These are phyloP conservation scores for Artemia sinica DNA, from an alignment of 2,888 invertebrate genomes.

Conservation along the genomic window DNA sequence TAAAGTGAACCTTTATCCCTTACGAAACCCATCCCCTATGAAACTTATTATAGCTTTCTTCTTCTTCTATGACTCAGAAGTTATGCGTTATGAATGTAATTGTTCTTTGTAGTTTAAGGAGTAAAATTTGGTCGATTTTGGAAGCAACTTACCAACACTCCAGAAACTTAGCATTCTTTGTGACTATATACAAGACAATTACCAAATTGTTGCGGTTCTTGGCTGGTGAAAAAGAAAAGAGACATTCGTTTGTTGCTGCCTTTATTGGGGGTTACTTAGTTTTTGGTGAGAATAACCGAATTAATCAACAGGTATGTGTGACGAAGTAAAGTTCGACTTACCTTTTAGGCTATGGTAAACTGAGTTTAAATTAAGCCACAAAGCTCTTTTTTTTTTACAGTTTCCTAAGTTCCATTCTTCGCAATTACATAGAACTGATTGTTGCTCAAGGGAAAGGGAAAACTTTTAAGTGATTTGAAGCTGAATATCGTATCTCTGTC, in stretches of 20 bases:
- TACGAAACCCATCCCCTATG: too few relatives aligned
- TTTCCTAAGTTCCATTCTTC: constrained; percentile 21
- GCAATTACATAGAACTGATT: neutral
- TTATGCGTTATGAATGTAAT: too few relatives aligned
- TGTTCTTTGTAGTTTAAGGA: constrained; percentile 26
- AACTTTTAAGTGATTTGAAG: too few relatives aligned
- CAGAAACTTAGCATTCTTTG: constrained; percentile 32
- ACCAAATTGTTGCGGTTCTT: constrained; percentile 26
- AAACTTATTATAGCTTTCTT: too few relatives aligned
- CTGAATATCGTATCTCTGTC: too few relatives aligned
- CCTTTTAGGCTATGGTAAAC: constrained; percentile 13
- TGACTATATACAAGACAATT: constrained; percentile 31
- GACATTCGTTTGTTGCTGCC: constrained; percentile 31
- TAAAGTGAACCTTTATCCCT: too few relatives aligned
- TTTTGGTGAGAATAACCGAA: constrained; percentile 33
- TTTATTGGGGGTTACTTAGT: constrained; percentile 32
- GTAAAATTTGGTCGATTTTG: constrained; percentile 29
- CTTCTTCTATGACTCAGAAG: too few relatives aligned
- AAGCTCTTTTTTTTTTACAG: too few relatives aligned
- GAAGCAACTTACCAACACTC: constrained; percentile 33
- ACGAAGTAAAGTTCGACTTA: neutral
- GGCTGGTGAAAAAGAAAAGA: constrained; percentile 27
- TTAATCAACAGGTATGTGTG: constrained; percentile 32
- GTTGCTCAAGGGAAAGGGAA: neutral
- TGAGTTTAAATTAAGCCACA: too few relatives aligned